Evolutionary conservation across 2,113 vertebrate genomes (phyloP).

Genomic region (Chroicocephalus ridibundus): DNA sequence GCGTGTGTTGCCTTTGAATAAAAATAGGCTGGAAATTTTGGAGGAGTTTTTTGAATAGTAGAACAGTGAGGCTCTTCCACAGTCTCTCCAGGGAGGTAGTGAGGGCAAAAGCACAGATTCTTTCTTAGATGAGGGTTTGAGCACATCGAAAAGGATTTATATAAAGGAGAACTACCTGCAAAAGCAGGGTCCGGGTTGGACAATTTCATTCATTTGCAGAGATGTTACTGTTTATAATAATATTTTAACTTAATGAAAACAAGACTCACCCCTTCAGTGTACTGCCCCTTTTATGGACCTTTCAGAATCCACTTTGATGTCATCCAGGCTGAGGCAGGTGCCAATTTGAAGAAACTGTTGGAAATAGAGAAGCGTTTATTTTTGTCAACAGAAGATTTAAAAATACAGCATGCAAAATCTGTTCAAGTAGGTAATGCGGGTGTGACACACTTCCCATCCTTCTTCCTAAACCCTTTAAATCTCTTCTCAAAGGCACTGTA

Average conservation of each 20-base stretch:
- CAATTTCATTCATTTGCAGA: neutral
- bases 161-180: neutral
- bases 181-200: neutral
- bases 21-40: neutral
- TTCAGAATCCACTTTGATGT: conserved; percentile 82
- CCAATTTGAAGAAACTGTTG: conserved; percentile 80
- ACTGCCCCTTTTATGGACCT: neutral
- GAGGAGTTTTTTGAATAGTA: neutral
- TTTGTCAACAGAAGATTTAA: conserved; percentile 75
- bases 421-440: conserved; percentile 66
- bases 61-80: neutral
- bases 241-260: neutral
- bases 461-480: neutral
- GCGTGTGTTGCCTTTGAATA: neutral
- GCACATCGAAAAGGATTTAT: neutral
- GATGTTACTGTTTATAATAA: neutral
- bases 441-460: neutral
- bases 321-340: conserved; percentile 74
- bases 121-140: neutral
- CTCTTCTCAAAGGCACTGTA: neutral
- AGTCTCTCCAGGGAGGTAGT: neutral
- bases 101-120: neutral
- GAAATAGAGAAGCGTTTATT: conserved; percentile 73
- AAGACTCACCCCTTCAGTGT: neutral
- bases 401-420: conserved; percentile 75